These are phyloP conservation scores for Drosophila mauritiana DNA, from an alignment of 1,140 invertebrate genomes.

Conservation along the genomic window DNA sequence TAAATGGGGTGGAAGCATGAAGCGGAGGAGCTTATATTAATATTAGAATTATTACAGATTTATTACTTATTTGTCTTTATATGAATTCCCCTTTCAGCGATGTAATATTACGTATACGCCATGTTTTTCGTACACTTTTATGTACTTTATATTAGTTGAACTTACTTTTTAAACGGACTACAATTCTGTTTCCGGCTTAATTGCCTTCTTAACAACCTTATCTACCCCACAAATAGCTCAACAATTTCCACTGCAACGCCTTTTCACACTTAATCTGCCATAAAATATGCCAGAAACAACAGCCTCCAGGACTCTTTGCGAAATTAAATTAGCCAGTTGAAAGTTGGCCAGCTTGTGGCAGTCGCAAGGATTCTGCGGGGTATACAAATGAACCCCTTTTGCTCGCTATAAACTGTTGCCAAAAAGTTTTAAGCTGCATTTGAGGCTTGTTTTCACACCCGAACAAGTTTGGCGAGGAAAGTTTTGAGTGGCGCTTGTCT, in stretches of 20 bases:
- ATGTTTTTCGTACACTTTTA: no score
- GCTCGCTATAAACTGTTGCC: slow-evolving; percentile 62
- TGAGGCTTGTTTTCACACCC: slow-evolving; percentile 65
- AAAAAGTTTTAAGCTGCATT: slow-evolving; percentile 80
- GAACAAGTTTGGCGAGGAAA: slow-evolving; percentile 40
- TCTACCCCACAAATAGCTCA: slow-evolving; percentile 12
- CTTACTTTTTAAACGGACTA: no score
- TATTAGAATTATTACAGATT: slow-evolving; percentile 6
- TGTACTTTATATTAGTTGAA: no score
- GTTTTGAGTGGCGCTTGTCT: slow-evolving; percentile 61
- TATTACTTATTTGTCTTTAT: background rate
- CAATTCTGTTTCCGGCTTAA: no score
- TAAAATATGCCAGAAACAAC: slow-evolving; percentile 65
- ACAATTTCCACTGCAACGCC: slow-evolving; percentile 63
- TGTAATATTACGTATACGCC: no score
- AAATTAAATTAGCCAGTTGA: slow-evolving; percentile 68
- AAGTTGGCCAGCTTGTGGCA: slow-evolving; percentile 27
- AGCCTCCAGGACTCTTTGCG: slow-evolving; percentile 24
- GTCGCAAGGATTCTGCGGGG: slow-evolving; percentile 16
- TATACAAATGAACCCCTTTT: background rate
- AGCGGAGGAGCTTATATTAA: background rate
- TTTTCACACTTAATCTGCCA: slow-evolving; percentile 67
- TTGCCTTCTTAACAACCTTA: background rate
- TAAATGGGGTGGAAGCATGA: background rate
- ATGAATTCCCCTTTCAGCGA: background rate